A percentile compares a stretch with the other conserved stretches of the same genome.
Conservation (phyloP, 1,140 invertebrate genomes). For the Brachionus rubens region DNA sequence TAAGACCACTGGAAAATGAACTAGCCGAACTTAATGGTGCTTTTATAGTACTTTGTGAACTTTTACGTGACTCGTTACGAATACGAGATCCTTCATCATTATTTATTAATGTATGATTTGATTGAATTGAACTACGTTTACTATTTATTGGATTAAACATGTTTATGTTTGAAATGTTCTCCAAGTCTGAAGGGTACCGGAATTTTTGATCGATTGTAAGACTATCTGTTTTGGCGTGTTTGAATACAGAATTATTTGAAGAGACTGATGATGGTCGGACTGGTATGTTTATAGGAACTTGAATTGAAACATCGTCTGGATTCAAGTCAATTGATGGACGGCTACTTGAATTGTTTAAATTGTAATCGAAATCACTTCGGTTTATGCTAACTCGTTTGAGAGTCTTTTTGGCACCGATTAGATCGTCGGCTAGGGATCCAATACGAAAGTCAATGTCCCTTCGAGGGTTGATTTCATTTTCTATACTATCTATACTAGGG, state of each 20-base stretch:
- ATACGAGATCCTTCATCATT: neutral
- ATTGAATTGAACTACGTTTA: neutral
- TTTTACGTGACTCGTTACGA: neutral
- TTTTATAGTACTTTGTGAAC: neutral
- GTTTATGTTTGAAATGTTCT: conserved; percentile 9
- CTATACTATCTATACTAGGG: conserved; percentile 3
- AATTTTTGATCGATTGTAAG: neutral
- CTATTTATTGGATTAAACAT: neutral
- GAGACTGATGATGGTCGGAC: neutral
- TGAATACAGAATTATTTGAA: conserved; percentile 16
- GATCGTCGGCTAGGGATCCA: neutral
- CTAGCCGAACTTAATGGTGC: neutral
- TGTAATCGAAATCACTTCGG: neutral
- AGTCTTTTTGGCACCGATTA: neutral
- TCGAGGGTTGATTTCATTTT: neutral
- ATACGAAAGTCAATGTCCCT: neutral
- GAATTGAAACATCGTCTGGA: neutral
- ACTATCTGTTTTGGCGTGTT: conserved; percentile 12
- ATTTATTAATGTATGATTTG: too few relatives aligned
- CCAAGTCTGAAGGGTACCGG: neutral
- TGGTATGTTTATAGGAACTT: neutral
- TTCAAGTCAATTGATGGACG: neutral
- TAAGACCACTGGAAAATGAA: conserved; percentile 1
- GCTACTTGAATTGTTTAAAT: neutral
- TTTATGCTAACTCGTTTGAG: neutral